phyloP scores from a whole-genome alignment of 2,113 vertebrate genomes.

The Poeciliopsis occidentalis region DNA sequence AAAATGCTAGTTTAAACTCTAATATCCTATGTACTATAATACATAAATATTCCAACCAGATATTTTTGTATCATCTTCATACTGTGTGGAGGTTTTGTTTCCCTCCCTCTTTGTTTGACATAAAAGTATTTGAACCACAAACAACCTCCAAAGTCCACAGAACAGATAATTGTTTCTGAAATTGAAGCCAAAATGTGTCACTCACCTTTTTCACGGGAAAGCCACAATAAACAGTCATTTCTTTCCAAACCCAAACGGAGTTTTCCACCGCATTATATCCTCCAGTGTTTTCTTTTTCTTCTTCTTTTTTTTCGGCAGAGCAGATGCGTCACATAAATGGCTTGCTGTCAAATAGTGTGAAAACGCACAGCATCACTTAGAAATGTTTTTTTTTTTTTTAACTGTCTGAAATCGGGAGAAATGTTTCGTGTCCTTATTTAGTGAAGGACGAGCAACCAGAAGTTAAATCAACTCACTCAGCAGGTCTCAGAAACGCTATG shows the following conservation, averaged over 20 bases:
- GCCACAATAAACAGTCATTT: background rate
- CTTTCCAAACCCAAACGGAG: slow-evolving; percentile 18
- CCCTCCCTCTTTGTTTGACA: background rate
- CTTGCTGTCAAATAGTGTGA: background rate
- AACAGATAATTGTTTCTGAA: background rate
- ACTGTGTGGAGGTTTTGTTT: no score
- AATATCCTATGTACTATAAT: no score
- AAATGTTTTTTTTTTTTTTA: background rate
- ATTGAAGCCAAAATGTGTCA: background rate
- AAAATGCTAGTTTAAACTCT: no score
- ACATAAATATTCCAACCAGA: background rate
- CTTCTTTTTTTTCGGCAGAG: background rate
- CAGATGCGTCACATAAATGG: slow-evolving; percentile 22
- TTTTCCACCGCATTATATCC: slow-evolving; percentile 23
- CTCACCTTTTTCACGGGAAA: slow-evolving; percentile 44
- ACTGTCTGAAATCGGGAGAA: background rate
- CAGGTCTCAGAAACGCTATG: slow-evolving; percentile 59
- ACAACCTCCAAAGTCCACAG: background rate
- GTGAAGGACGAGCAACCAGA: slow-evolving; percentile 27
- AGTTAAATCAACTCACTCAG: slow-evolving; percentile 66
- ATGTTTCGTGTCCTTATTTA: background rate
- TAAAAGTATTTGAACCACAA: background rate
- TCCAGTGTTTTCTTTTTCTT: background rate
- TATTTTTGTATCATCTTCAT: background rate
- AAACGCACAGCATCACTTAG: no score